phyloP scores from a whole-genome alignment of 2,888 invertebrate species.

The Orchesellides sinensis region DNA sequence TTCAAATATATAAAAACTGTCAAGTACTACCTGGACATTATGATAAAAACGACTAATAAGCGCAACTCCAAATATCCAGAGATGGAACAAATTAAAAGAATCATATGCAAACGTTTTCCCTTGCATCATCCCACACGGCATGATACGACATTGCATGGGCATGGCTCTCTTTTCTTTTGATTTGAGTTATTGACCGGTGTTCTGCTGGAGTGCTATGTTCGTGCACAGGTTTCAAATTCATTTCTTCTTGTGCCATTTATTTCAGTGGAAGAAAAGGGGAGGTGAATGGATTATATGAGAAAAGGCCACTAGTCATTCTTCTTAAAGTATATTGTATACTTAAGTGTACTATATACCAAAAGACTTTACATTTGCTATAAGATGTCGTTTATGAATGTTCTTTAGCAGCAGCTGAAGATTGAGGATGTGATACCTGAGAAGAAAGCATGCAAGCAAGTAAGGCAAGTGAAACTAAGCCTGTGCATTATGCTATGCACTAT shows the following conservation, averaged over 20 bases:
- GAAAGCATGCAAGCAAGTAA: conserved; percentile 23
- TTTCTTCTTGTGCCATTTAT: conserved; percentile 38
- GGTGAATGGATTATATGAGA: too few relatives aligned
- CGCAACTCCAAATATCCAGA: too few relatives aligned
- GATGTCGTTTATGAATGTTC: too few relatives aligned
- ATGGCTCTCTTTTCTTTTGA: conserved; percentile 37
- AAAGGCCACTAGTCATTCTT: too few relatives aligned
- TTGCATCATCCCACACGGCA: too few relatives aligned
- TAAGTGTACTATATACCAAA: too few relatives aligned
- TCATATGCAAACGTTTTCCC: too few relatives aligned
- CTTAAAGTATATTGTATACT: neutral
- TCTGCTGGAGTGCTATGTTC: conserved; percentile 38
- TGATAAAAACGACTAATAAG: too few relatives aligned
- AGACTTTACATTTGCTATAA: too few relatives aligned
- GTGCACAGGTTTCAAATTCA: conserved; percentile 63
- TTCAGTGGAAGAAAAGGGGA: conserved; percentile 16
- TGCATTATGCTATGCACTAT: neutral
- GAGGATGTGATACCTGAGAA: conserved; percentile 27
- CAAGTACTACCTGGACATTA: too few relatives aligned
- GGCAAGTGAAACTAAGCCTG: neutral
- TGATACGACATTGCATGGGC: conserved; percentile 14
- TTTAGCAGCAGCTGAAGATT: neutral
- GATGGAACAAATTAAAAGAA: too few relatives aligned
- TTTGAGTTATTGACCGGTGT: conserved; percentile 60
- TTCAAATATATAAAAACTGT: too few relatives aligned